Evolutionary conservation across 2,113 vertebrate species (phyloP).

Genomic region (Hypocryptadius cinnamomeus): DNA sequence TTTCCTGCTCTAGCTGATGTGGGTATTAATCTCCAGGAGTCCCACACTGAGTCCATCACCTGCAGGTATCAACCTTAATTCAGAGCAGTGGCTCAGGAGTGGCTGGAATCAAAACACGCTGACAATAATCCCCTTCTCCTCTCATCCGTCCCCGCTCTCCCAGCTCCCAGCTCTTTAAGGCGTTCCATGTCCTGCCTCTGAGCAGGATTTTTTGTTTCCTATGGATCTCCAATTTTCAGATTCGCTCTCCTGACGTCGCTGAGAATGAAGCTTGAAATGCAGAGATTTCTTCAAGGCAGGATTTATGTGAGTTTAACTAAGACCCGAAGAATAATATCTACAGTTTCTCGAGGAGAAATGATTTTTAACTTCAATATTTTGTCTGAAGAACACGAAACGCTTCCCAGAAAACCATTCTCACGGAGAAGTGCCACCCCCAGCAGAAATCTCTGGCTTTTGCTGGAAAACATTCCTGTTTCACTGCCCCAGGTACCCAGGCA

Average conservation of each 20-base stretch:
- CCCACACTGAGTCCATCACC: background rate
- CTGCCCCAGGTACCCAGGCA: constrained; percentile 19
- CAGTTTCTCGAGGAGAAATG: background rate
- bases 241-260: background rate
- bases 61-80: background rate
- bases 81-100: background rate
- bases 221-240: background rate
- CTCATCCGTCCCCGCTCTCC: background rate
- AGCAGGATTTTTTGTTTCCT: constrained; percentile 28
- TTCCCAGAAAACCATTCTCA: background rate
- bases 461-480: background rate
- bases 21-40: constrained; percentile 15
- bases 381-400: constrained; percentile 9
- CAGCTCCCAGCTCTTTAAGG: background rate
- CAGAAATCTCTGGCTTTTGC: background rate
- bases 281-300: background rate
- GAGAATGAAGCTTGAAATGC: constrained; percentile 24
- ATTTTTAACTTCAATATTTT: constrained; percentile 21
- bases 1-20: background rate
- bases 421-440: background rate
- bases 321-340: background rate
- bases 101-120: background rate
- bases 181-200: background rate
- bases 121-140: background rate
- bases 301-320: background rate